phyloP scores from a whole-genome alignment of 2,113 vertebrate species.

The Phyllopteryx taeniolatus region DNA sequence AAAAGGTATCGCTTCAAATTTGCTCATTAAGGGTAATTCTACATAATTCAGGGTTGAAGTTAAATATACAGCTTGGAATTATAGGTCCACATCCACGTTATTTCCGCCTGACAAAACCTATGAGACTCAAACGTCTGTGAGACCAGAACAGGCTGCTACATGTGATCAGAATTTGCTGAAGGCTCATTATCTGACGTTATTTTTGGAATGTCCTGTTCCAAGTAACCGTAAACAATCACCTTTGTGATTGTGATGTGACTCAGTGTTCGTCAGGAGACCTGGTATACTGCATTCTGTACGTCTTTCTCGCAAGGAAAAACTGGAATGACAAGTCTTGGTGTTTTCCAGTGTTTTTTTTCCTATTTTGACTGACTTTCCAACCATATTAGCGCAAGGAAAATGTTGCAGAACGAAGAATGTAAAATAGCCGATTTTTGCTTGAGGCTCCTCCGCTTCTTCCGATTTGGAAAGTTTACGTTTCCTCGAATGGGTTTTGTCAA shows the following conservation, averaged over 20 bases:
- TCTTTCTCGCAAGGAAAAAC: neutral
- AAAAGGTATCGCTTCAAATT: neutral
- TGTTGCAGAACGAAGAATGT: slow-evolving; percentile 26
- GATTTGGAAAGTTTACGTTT: slow-evolving; percentile 17
- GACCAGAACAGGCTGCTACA: neutral
- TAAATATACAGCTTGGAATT: neutral
- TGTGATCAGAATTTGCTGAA: neutral
- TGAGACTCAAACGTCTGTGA: neutral
- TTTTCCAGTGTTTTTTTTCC: neutral
- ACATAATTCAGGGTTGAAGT: neutral
- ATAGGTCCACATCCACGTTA: neutral
- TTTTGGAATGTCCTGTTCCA: neutral
- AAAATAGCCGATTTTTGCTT: slow-evolving; percentile 9
- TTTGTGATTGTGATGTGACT: neutral
- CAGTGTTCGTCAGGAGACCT: neutral
- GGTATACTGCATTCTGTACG: neutral
- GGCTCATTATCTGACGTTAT: neutral
- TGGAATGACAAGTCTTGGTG: neutral
- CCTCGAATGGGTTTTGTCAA: slow-evolving; percentile 4
- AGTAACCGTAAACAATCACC: neutral
- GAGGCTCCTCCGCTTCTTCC: slow-evolving; percentile 3
- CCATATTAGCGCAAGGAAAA: slow-evolving; percentile 22
- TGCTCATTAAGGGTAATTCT: neutral
- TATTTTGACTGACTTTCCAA: slow-evolving; percentile 1
- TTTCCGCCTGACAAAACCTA: neutral